Conservation (phyloP, 1,140 invertebrate genomes). For the Conus ventricosus region DNA sequence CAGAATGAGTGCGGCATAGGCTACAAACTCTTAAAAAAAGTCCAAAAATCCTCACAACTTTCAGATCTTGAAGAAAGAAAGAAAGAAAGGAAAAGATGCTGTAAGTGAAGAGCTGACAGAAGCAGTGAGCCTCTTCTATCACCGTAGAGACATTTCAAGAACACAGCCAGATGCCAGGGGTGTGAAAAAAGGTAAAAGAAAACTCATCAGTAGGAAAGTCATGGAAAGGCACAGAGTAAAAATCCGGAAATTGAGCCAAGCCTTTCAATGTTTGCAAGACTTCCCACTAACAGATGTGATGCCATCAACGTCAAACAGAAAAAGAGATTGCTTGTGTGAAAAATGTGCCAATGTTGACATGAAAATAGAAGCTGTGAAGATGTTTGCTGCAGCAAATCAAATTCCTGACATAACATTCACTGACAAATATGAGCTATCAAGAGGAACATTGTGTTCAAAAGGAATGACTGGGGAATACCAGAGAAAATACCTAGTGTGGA, state of each 20-base stretch:
- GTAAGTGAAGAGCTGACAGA: too few species aligned
- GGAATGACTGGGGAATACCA: background rate
- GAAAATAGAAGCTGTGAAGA: background rate
- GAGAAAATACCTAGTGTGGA: background rate
- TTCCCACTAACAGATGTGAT: background rate
- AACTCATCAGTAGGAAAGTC: background rate
- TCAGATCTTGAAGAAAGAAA: too few species aligned
- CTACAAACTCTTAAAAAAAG: too few species aligned
- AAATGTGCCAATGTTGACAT: background rate
- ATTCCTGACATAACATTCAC: background rate
- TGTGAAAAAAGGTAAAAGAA: background rate
- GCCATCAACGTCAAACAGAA: background rate
- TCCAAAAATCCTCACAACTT: too few species aligned
- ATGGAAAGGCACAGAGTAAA: background rate
- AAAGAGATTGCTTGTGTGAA: background rate
- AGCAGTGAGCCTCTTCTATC: too few species aligned
- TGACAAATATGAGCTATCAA: background rate
- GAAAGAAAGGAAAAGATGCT: too few species aligned
- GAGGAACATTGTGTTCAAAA: background rate
- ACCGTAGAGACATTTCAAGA: too few species aligned
- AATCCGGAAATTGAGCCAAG: background rate
- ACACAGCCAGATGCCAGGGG: background rate
- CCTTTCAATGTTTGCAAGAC: background rate
- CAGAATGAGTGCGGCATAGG: too few species aligned
- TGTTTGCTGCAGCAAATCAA: background rate